These are phyloP conservation scores for Terebella lapidaria DNA, from an alignment of 2,888 invertebrate species.

Conservation along the genomic window DNA sequence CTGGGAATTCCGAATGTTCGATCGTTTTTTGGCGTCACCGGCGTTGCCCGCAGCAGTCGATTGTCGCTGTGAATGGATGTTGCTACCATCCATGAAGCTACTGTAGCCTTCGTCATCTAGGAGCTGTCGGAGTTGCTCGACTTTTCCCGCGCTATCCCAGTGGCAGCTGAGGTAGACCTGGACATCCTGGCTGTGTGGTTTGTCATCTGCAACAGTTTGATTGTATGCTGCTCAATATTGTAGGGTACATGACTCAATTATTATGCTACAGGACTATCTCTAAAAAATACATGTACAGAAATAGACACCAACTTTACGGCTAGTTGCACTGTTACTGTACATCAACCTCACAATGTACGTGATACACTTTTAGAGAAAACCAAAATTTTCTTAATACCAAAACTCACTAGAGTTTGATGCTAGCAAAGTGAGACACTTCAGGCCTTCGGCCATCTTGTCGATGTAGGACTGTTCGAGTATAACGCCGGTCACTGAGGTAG, in stretches of 20 bases:
- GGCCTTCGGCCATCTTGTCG: constrained; percentile 48
- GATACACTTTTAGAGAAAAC: no score
- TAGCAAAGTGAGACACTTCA: constrained; percentile 40
- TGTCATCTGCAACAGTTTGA: neutral
- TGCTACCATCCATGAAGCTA: constrained; percentile 23
- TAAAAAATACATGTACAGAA: no score
- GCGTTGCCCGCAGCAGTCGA: constrained; percentile 29
- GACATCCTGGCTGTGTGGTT: neutral
- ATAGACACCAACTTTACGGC: no score
- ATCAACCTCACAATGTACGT: neutral
- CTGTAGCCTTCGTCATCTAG: constrained; percentile 34
- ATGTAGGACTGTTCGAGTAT: constrained; percentile 49
- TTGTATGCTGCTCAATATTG: no score
- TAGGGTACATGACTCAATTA: no score
- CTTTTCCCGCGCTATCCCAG: constrained; percentile 49
- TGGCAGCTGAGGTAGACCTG: constrained; percentile 47
- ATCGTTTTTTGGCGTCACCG: constrained; percentile 40
- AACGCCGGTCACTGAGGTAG: constrained; percentile 44
- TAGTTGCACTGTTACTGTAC: no score
- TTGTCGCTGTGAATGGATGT: neutral
- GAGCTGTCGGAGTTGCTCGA: constrained; percentile 40
- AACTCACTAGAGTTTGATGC: no score
- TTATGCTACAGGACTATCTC: no score
- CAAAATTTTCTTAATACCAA: no score
- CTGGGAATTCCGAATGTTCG: constrained; percentile 40